Conservation (phyloP, 1,140 invertebrate genomes). For the Acromyrmex charruanus region DNA sequence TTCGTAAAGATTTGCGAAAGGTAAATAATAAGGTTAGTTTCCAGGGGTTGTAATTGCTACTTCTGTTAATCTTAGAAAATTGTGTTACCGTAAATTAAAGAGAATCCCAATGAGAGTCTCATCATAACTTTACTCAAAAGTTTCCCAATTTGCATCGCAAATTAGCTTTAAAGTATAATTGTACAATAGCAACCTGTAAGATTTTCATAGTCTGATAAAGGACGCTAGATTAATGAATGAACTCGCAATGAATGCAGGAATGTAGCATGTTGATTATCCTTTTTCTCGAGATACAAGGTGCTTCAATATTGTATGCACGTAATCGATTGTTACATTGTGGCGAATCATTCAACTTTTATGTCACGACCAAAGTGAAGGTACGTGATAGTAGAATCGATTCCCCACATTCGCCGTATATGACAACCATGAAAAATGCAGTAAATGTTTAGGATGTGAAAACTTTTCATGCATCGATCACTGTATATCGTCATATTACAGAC, state of each 20-base stretch:
- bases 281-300: not conserved
- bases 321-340: not conserved
- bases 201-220: not conserved
- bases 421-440: not conserved
- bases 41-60: not conserved
- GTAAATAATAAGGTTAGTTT: not conserved
- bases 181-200: not conserved
- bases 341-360: slow-evolving; percentile 20
- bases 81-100: not conserved
- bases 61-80: not conserved
- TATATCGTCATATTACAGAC: not conserved
- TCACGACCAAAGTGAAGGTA: slow-evolving; percentile 18
- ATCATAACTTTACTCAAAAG: not conserved
- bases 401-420: not conserved
- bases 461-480: not conserved
- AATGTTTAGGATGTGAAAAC: slow-evolving; percentile 25
- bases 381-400: slow-evolving; percentile 39
- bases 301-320: not conserved
- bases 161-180: slow-evolving; percentile 9
- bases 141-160: slow-evolving; percentile 11
- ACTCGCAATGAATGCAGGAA: not conserved
- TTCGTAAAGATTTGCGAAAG: not conserved
- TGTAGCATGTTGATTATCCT: not conserved
- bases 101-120: not conserved
- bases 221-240: not conserved